Evolutionary conservation across 1,140 invertebrate genomes (phyloP), one percentile per base, ranked within the genome.

Genomic region (Papilio aristodemus): DNA sequence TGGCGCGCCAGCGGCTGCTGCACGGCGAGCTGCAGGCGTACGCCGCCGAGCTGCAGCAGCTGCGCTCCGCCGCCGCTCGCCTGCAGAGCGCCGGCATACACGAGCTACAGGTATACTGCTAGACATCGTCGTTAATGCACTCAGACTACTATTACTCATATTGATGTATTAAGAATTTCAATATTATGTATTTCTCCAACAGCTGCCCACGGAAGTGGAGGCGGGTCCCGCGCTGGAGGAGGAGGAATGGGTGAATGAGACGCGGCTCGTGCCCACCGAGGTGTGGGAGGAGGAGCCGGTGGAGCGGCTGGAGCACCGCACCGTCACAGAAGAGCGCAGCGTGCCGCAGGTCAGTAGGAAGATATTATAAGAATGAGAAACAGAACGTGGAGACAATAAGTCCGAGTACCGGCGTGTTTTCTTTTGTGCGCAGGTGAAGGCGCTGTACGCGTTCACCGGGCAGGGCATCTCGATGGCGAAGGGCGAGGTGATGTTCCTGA

Each of bases 381-480:
- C 8, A 38, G 37, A 9, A 41, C 39, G 11, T n/a, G n/a, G n/a
- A n/a, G n/a, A n/a, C n/a, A n/a, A n/a, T n/a, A n/a, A n/a, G n/a
- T n/a, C n/a, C n/a, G n/a, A n/a, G n/a, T 41, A 67, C 27, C 10
- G 50, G 32, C 38, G 9, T 46, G 25, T 62, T 46, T 39, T n/a
- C n/a, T n/a, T 3, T 46, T 19, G 14, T 46, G 19, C 39, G 1
- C 80, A 92, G 92, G 97, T 98, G 14, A 95, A 94, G 73, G 95
- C 95, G 54, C 90, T 98, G 22, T 99, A 99, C 91, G 94, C 96
- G 2, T 99, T 98, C 92, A 95, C 93, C 73, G 98, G 98, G 0
- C 97, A 99, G 82, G 97, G 97, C n/a, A 97, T 99, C 92, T 94
- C 95, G 22, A 97, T 99, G 93, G 92, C 92, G 4, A 99, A 99